Evolutionary conservation across 2,888 invertebrate genomes (phyloP).

Genomic region (Holacanthella duospinosa): DNA sequence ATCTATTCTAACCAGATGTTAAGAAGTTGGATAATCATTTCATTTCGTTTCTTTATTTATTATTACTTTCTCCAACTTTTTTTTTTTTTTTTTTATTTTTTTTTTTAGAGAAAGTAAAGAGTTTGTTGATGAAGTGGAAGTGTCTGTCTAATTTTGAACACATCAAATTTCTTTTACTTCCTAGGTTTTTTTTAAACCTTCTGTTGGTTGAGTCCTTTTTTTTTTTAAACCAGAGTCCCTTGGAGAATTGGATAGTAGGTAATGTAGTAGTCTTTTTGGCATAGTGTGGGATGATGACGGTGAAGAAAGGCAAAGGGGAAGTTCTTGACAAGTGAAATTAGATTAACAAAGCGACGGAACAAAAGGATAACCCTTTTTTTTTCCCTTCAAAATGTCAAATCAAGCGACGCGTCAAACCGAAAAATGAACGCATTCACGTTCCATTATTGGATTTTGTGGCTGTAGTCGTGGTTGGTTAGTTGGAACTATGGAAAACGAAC

Average conservation of each 20-base stretch:
- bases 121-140: too few relatives aligned
- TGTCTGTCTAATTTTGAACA: too few relatives aligned
- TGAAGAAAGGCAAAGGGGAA: constrained; percentile 10
- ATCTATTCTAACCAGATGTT: too few relatives aligned
- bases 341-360: constrained; percentile 35
- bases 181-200: neutral
- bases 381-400: constrained; percentile 22
- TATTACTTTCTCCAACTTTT: neutral
- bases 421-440: constrained; percentile 25
- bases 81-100: neutral
- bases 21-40: too few relatives aligned
- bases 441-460: constrained; percentile 30
- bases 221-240: neutral
- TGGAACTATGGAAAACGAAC: too few relatives aligned
- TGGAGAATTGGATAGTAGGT: neutral
- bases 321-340: constrained; percentile 36
- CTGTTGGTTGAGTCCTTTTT: neutral
- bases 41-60: neutral
- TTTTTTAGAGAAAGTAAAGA: too few relatives aligned
- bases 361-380: constrained; percentile 18
- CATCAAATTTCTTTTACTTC: neutral
- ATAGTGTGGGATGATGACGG: constrained; percentile 5
- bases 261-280: neutral
- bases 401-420: constrained; percentile 24
- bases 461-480: neutral